Conservation (phyloP, 2,888 invertebrate genomes). For the Scaptomyza tumidula region DNA sequence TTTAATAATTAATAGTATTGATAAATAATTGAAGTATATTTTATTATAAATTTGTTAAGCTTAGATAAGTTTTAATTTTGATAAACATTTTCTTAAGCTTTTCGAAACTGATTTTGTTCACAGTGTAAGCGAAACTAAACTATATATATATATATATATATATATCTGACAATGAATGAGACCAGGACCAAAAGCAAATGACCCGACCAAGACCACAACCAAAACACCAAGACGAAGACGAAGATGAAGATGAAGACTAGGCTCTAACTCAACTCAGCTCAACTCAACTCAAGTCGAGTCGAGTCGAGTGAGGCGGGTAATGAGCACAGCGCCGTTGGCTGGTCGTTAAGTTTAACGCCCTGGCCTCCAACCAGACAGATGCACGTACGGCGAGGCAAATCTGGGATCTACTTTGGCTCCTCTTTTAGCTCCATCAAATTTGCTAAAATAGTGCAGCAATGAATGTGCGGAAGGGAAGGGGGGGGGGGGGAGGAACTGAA, state of each 20-base stretch:
- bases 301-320: constrained; percentile 27
- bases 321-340: constrained; percentile 46
- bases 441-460: constrained; percentile 57
- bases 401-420: constrained; percentile 46
- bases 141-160: neutral
- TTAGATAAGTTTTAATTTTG: too few species aligned
- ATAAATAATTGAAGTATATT: too few species aligned
- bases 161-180: constrained; percentile 11
- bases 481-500: neutral
- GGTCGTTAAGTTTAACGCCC: constrained; percentile 59
- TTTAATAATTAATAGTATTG: too few species aligned
- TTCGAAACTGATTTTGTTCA: neutral
- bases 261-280: neutral
- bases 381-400: constrained; percentile 17
- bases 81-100: neutral
- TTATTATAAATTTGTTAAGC: too few species aligned
- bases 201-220: neutral
- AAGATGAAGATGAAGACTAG: neutral
- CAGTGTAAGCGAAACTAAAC: constrained; percentile 14
- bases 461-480: neutral
- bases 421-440: constrained; percentile 57
- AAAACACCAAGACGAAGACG: neutral
- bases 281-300: neutral
- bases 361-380: constrained; percentile 12
- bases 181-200: neutral